phyloP scores from a whole-genome alignment of 2,113 vertebrate genomes.

The Zapus hudsonius region DNA sequence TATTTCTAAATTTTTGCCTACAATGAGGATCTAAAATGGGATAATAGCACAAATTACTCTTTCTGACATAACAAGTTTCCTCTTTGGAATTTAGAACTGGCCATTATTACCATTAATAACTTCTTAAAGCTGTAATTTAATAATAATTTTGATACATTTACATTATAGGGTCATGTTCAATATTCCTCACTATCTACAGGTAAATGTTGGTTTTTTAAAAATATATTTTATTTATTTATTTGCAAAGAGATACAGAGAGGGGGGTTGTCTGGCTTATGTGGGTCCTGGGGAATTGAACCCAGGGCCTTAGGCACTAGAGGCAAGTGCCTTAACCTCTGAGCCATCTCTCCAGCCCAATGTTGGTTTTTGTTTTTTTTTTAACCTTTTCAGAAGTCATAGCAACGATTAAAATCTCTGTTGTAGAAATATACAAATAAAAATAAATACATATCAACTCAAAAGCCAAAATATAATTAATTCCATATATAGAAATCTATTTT shows the following conservation, averaged over 20 bases:
- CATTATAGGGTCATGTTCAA: neutral
- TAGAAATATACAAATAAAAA: neutral
- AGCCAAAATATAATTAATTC: neutral
- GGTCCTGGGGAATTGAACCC: no score
- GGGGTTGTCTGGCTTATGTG: no score
- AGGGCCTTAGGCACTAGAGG: no score
- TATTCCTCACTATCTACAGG: neutral
- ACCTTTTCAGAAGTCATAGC: neutral
- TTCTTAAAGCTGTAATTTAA: neutral
- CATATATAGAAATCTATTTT: neutral
- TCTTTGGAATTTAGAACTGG: slow-evolving; percentile 32
- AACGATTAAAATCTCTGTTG: neutral
- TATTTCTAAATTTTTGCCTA: slow-evolving; percentile 6
- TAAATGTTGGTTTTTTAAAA: neutral
- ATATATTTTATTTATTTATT: no score
- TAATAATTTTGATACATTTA: neutral
- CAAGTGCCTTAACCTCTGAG: no score
- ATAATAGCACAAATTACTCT: slow-evolving; percentile 3
- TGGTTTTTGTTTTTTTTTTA: neutral
- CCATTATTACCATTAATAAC: neutral
- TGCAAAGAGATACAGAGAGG: no score
- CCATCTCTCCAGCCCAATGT: no score
- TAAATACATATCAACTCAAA: neutral
- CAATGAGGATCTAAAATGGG: slow-evolving; percentile 27
- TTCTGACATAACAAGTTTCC: neutral